These are phyloP conservation scores for Mionectes olivaceus DNA, from an alignment of 2,797 vertebrate species.

Conservation along the genomic window DNA sequence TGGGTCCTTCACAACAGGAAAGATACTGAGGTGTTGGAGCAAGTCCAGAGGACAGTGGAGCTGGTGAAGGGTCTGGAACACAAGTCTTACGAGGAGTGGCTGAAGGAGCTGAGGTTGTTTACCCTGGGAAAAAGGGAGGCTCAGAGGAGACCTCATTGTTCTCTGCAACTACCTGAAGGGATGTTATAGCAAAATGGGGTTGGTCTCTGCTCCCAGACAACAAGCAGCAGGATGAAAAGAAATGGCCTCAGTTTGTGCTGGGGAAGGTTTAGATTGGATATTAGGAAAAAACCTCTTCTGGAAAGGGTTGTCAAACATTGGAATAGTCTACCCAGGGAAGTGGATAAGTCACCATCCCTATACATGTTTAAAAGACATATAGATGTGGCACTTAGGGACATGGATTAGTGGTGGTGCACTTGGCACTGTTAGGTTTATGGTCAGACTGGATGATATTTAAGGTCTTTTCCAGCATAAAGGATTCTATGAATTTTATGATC, in stretches of 20 bases:
- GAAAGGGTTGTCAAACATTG: background rate
- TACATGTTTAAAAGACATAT: background rate
- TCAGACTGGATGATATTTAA: background rate
- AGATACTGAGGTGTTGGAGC: background rate
- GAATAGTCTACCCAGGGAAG: background rate
- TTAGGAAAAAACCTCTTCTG: background rate
- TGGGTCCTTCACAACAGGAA: background rate
- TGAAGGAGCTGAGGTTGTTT: background rate
- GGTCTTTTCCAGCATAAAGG: background rate
- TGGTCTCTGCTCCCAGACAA: background rate
- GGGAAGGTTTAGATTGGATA: background rate
- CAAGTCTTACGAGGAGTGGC: background rate
- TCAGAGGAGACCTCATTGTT: background rate
- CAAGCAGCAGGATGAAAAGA: background rate
- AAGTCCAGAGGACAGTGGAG: fast-evolving
- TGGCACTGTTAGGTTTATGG: background rate
- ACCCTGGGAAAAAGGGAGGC: background rate
- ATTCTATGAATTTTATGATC: background rate
- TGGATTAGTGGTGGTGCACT: background rate
- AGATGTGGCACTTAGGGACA: background rate
- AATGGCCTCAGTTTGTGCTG: background rate
- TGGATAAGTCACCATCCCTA: background rate
- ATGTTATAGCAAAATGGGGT: fast-evolving
- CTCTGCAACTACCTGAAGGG: background rate
- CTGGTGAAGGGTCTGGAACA: background rate